Percentiles rank a stretch among this genome's conserved stretches.
These are phyloP conservation scores for Tricholaema leucomelas DNA, from an alignment of 2,113 vertebrate species.

Conservation along the genomic window DNA sequence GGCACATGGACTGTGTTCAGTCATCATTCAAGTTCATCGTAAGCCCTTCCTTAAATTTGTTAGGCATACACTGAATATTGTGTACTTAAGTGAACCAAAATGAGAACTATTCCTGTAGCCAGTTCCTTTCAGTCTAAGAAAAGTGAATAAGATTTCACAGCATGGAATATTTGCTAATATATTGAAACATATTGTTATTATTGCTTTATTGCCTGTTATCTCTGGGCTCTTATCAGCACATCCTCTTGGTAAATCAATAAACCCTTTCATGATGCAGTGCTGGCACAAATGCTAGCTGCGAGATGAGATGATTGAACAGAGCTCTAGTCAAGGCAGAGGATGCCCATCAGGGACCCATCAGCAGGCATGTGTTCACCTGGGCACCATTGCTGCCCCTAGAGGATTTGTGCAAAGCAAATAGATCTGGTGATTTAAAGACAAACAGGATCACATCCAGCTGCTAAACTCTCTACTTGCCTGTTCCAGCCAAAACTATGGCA, in stretches of 20 bases:
- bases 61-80: background rate
- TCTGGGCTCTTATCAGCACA: slow-evolving; percentile 10
- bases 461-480: background rate
- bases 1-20: background rate
- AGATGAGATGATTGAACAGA: background rate
- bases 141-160: background rate
- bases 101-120: background rate
- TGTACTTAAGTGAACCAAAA: background rate
- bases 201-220: slow-evolving; percentile 18
- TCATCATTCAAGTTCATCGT: background rate
- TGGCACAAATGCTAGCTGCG: background rate
- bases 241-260: slow-evolving; percentile 23
- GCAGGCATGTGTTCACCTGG: background rate
- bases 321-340: background rate
- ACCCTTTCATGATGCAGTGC: background rate
- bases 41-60: background rate
- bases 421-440: background rate
- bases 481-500: background rate
- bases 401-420: background rate
- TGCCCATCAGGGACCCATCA: background rate
- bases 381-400: background rate
- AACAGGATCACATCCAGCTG: fast-evolving
- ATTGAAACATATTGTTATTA: slow-evolving; percentile 20
- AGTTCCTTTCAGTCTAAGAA: background rate
- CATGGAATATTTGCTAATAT: background rate